Evolutionary conservation across 2,888 invertebrate genomes (phyloP), one percentile per base, ranked within the genome.

Genomic region (Deilephila porcellus): DNA sequence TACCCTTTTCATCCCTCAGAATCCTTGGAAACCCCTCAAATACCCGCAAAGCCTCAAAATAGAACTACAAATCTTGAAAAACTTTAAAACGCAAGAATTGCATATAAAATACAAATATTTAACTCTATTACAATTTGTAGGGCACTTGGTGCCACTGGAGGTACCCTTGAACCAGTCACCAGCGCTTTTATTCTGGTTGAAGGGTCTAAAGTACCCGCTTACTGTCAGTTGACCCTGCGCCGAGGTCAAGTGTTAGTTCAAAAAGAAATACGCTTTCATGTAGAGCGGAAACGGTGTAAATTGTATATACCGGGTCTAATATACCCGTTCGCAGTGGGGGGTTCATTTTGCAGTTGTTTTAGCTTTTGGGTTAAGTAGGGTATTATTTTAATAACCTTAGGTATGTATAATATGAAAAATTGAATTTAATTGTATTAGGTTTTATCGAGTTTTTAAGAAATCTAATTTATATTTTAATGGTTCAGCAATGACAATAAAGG

Each of bases 201-300:
- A 67, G 67, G 67, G 67, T 52, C 67, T 52, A 45, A 67, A 67
- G 25, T 17, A 17, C 67, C 52, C 67, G 67, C 67, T 67, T 67
- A 67, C 67, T 67, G 52, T 67, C 67, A 14, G 25, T 52, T 52
- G 67, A 67, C 67, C 67, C 52, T 52, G 52, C 25, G 45, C 52
- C 5, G 67, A 52, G 67, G 67, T 67, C 67, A 17, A 67, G 67
- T 52, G 67, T 25, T 37, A 17, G 25, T 19, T 63, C 63, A 37
- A 52, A 64, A 67, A 52, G 67, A 67, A 67, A 67, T 52, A 52
- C 25, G 67, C 52, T 25, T 45, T 45, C 45, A 45, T 45, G 45
- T 45, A 56, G 56, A 25, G 25, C 67, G 52, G 67, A 67, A 67
- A 67, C 25, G 45, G 37, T 52, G 45, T 25, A 63, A 19, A 56